Percentiles rank a stretch among this genome's conserved stretches.
Evolutionary conservation across 2,888 invertebrate species (phyloP).

Genomic region (Eumerus sabulonum): DNA sequence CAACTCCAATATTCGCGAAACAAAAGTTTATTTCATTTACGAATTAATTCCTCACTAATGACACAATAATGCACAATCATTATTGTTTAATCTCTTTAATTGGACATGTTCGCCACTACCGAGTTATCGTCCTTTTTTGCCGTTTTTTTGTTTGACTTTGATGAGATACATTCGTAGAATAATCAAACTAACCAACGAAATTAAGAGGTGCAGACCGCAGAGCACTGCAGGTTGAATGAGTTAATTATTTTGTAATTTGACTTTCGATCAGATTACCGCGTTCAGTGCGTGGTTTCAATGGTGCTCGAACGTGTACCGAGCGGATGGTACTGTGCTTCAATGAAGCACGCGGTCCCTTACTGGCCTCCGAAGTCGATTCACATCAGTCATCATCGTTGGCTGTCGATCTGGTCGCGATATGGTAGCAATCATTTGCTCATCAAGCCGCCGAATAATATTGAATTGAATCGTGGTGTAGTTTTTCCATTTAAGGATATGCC

Average conservation of each 20-base stretch:
- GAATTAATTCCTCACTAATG: slow-evolving; percentile 42
- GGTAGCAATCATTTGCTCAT: no score
- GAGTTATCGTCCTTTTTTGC: not conserved
- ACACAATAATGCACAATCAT: slow-evolving; percentile 12
- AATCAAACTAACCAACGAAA: no score
- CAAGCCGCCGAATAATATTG: no score
- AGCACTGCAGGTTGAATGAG: slow-evolving; percentile 23
- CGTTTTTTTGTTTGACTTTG: not conserved
- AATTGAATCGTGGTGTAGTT: no score
- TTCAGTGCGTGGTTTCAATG: slow-evolving; percentile 7
- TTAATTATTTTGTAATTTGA: slow-evolving; percentile 50
- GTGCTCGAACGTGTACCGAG: no score
- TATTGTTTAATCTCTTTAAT: slow-evolving; percentile 35
- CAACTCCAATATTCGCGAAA: not conserved
- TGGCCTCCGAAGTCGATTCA: no score
- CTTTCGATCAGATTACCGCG: slow-evolving; percentile 40
- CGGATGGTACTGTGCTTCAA: no score
- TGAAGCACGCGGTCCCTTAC: no score
- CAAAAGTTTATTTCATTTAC: slow-evolving; percentile 23
- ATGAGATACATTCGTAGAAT: not conserved
- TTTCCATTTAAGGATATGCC: no score
- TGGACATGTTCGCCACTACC: slow-evolving; percentile 3
- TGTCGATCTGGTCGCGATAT: no score
- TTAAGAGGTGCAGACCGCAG: no score
- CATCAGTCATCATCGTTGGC: no score